A percentile compares a stretch with the other conserved stretches of the same genome.
Evolutionary conservation across 2,113 vertebrate species (phyloP).

Genomic region (Formicarius rufipectus): DNA sequence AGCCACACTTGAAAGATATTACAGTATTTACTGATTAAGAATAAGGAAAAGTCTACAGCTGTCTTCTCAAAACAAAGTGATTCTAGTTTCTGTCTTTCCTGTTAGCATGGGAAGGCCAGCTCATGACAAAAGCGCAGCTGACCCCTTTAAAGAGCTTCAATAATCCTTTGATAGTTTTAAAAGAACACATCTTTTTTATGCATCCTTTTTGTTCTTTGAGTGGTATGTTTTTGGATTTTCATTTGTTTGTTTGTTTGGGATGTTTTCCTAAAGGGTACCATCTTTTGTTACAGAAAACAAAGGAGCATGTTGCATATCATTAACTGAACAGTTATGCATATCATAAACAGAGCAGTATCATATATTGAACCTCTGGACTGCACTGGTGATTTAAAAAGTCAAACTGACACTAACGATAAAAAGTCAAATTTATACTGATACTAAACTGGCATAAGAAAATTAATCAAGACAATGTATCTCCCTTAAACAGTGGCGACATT

Average conservation of each 20-base stretch:
- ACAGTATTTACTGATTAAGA: conserved; percentile 57
- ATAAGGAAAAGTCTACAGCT: conserved; percentile 3
- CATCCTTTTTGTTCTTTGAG: background rate
- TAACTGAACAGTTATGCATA: background rate
- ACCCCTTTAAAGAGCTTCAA: background rate
- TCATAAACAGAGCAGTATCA: background rate
- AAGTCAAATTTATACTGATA: background rate
- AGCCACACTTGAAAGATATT: conserved; percentile 42
- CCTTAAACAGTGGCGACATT: background rate
- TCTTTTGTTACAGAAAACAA: background rate
- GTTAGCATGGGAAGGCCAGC: background rate
- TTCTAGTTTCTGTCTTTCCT: background rate
- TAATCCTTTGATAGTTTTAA: background rate
- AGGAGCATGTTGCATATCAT: background rate
- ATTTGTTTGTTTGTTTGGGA: background rate
- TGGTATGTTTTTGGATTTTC: background rate
- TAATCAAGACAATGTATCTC: background rate
- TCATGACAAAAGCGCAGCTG: background rate
- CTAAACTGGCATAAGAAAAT: background rate
- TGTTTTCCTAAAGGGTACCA: background rate
- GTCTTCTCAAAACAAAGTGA: background rate
- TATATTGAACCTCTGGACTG: background rate
- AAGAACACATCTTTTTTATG: background rate
- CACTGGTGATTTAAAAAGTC: background rate
- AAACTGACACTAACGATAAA: background rate